Conservation (phyloP, 2,113 vertebrate genomes). For the Micronycteris hirsuta region DNA sequence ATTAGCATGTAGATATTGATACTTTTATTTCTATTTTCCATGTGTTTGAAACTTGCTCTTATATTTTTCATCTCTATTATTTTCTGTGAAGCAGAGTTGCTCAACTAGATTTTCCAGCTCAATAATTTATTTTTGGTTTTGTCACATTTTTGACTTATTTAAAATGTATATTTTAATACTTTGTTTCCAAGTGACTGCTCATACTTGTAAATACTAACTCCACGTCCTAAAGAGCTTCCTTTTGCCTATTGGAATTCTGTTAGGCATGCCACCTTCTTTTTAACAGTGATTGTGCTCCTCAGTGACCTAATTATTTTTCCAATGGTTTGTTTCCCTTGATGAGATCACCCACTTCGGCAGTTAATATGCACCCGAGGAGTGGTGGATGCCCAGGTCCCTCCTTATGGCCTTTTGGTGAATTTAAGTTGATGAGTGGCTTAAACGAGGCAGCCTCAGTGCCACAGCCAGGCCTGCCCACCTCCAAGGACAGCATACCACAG, state of each 20-base stretch:
- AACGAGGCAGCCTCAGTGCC: neutral
- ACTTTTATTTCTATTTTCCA: neutral
- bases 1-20: neutral
- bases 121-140: neutral
- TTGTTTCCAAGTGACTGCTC: neutral
- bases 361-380: neutral
- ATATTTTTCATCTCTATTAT: neutral
- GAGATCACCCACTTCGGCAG: neutral
- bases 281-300: neutral
- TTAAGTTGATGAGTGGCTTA: neutral
- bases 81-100: neutral
- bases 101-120: neutral
- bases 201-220: neutral
- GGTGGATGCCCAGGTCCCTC: neutral
- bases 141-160: neutral
- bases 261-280: neutral
- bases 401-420: neutral
- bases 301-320: slow-evolving; percentile 2
- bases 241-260: neutral
- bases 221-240: neutral
- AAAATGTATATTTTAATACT: neutral
- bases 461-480: neutral
- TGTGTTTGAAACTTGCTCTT: neutral
- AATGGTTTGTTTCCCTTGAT: neutral
- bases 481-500: rapidly evolving